Evolutionary conservation across 2,113 vertebrate species (phyloP).

Genomic region (Nanorana parkeri): DNA sequence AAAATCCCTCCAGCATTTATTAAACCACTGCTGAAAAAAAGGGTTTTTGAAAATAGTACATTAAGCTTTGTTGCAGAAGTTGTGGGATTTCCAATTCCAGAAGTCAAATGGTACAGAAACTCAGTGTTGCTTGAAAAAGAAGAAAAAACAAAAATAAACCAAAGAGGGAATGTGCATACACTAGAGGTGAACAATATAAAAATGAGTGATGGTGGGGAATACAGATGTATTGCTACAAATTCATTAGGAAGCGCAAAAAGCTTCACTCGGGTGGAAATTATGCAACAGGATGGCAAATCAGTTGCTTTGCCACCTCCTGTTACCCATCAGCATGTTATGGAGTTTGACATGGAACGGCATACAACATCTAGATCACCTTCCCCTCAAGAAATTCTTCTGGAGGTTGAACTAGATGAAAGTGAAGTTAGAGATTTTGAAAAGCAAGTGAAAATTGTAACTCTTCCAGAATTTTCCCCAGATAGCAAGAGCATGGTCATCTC

Average conservation of each 20-base stretch:
- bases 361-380: conserved; percentile 91
- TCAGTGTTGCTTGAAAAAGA: conserved; percentile 80
- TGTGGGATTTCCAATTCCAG: conserved; percentile 86
- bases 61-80: conserved; percentile 86
- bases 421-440: conserved; percentile 96
- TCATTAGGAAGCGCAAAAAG: conserved; percentile 92
- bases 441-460: conserved; percentile 96
- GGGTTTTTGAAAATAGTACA: conserved; percentile 81
- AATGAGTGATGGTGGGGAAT: conserved; percentile 85
- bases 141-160: conserved; percentile 78
- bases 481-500: conserved; percentile 97
- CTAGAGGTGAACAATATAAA: conserved; percentile 80
- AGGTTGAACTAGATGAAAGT: conserved; percentile 95
- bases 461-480: conserved; percentile 90
- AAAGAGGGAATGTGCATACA: conserved; percentile 80
- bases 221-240: conserved; percentile 92
- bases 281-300: conserved; percentile 79
- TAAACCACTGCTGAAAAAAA: conserved; percentile 83
- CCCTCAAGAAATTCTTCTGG: conserved; percentile 95
- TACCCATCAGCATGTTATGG: conserved; percentile 96
- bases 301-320: conserved; percentile 86
- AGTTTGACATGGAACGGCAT: conserved; percentile 88
- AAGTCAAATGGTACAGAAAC: conserved; percentile 93
- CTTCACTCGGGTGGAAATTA: conserved; percentile 81
- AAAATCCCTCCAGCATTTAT: conserved; percentile 93